Evolutionary conservation across 1,140 invertebrate species (phyloP), one percentile per base, ranked within the genome.

Genomic region (Zaprionus africanus): DNA sequence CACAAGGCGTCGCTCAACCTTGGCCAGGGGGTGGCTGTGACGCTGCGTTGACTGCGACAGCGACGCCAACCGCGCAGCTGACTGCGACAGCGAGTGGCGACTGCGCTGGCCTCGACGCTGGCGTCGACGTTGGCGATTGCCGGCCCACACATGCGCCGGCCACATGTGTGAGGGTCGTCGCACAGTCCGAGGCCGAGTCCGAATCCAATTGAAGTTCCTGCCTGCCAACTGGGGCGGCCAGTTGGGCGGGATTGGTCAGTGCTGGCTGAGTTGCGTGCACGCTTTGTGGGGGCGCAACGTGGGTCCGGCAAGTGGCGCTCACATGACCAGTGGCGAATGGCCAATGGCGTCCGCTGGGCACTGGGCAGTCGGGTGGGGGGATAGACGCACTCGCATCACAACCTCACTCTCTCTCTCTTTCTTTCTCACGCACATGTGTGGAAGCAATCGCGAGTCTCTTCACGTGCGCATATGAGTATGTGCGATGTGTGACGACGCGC

Each of bases 121-220:
- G 36, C 49, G 22, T 38, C 0, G 38, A 9, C 41, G 28, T 36
- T 31, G 58, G 5, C 54, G 5, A 31, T 38, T n/a, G 46, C 63
- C 63, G 60, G 67, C 60, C 54, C 73, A 76, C 73, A 76, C 67
- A 76, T 71, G 67, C 60, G 73, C 73, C 64, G 36, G 51, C 26
- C 64, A 74, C 69, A 69, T 53, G 43, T 66, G 77, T 57, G 41
- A 22, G 31, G 49, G 54, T 72, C 46, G 56, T 71, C 51, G 59
- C 63, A 24, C 38, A 69, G 65, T 56, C 60, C 38, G 41, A 43
- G n/a, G 7, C 43, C n/a, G 31, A 56, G 43, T 66, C 61, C 56
- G 64, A 85, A 82, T 68, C 75, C 70, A 86, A 85, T 86, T 85
- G 82, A 85, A 82, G 82, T 85, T 85, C 73, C 71, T 83, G 79